These are phyloP conservation scores for Euspilapteryx auroguttella DNA, from an alignment of 2,888 invertebrate genomes.

Conservation along the genomic window DNA sequence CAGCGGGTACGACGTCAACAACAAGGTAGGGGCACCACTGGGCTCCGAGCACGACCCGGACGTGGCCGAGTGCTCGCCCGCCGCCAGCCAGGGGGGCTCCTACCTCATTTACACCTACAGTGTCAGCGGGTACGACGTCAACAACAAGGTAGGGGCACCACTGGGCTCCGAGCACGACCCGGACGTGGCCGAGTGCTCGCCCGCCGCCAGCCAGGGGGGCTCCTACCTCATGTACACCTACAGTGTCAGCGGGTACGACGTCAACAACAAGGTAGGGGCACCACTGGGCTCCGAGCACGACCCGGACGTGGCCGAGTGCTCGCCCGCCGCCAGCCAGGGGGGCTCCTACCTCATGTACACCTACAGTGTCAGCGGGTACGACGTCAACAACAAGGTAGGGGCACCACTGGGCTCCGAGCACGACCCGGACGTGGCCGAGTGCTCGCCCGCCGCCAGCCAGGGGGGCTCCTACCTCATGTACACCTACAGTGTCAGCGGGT, in stretches of 20 bases:
- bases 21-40: conserved; percentile 69
- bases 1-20: conserved; percentile 94
- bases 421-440: conserved; percentile 65
- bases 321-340: conserved; percentile 90
- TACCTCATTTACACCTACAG: conserved; percentile 97
- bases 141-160: conserved; percentile 74
- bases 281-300: conserved; percentile 90
- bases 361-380: conserved; percentile 94
- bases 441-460: conserved; percentile 91
- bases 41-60: conserved; percentile 98
- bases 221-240: conserved; percentile 97
- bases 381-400: conserved; percentile 88
- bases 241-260: conserved; percentile 94
- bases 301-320: conserved; percentile 93
- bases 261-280: conserved; percentile 81
- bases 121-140: conserved; percentile 93
- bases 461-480: conserved; percentile 97
- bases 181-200: conserved; percentile 93
- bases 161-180: conserved; percentile 96
- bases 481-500: conserved; percentile 94
- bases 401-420: neutral
- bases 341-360: conserved; percentile 97
- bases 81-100: conserved; percentile 91
- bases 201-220: conserved; percentile 91
- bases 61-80: conserved; percentile 92